Evolutionary conservation across 1,140 invertebrate genomes (phyloP), one percentile per base, ranked within the genome.

Genomic region (Lasioglossum baleicum): DNA sequence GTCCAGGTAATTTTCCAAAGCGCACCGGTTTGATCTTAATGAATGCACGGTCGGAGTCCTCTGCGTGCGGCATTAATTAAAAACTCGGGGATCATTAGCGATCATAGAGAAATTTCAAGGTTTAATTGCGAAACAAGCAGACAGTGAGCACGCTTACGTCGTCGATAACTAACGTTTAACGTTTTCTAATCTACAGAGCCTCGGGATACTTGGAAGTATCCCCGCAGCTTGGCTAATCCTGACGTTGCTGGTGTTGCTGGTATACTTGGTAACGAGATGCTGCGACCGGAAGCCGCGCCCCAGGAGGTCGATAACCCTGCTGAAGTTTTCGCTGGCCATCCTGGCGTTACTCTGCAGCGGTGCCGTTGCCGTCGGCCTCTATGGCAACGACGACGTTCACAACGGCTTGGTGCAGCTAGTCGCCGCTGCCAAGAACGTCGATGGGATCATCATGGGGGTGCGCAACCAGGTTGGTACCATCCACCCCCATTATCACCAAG

Each of bases 371-470:
- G 94, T 96, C 74, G 97, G 98, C 67, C 95, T 99, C 40, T 99
- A 98, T 93, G 98, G 98, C 58, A 99, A 98, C 93, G 97, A 98
- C 90, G 97, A 98, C 90, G 95, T 98, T 48, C 97, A 99, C 94
- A 97, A 97, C 91, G 98, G 97, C 13, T 93, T 98, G 88, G 94
- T 96, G 72, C 95, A 97, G 90, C 95, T 97, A 77, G 94, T 97
- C 74, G 94, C 95, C 65, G 96, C 97, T 15, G 95, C 97, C 15
- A 94, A 95, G 87, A 95, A 96, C 83, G 96, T 98, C 79, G 96
- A 98, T 80, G 94, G 95, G 35, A 94, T 96, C 81, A 94, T 97
- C 63, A 94, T 94, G 76, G 95, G 95, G 66, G 96, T 97, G 61
- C 95, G 95, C 83, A 97, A 97, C 90, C 96, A 97, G 93, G 95